Evolutionary conservation across 2,888 invertebrate species (phyloP), one percentile per base, ranked within the genome.

Genomic region (Tetranychus truncatus): DNA sequence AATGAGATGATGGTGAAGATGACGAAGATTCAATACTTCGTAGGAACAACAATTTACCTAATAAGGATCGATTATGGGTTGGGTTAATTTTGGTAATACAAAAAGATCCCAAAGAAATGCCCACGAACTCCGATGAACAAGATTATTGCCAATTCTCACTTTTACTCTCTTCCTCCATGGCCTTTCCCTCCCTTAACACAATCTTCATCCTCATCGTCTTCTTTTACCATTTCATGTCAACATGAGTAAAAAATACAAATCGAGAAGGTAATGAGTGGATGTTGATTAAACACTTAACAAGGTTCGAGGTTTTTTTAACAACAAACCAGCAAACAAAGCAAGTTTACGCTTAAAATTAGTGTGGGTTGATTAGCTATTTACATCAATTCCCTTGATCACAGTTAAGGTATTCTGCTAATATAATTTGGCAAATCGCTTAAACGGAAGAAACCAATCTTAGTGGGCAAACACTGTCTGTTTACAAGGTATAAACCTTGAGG

Each of bases 181-280:
- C 6, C 15, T 55, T 55, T 15, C 55, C 55, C 15, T 15, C 55
- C 55, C 15, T n/a, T 67, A 8, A 18, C 21, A 67, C n/a, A 8
- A 67, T 67, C 67, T n/a, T 67, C 21, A n/a, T 67, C 21, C 4
- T 67, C 67, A 21, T 67, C n/a, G n/a, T 67, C 67, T 67, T 67
- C 67, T 1, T 6, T 67, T 18, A 18, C 67, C 18, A 18, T 67
- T 67, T 9, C 67, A 67, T 67, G 21, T 21, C 67, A 55, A 55
- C 55, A 55, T 15, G 5, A 55, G 15, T 15, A 55, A 15, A 55
- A 15, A 55, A 55, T 46, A 46, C 55, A 55, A 55, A 55, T 55
- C 55, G 55, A 55, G 55, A 55, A 55, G 15, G 15, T 55, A 55
- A 55, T 55, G 55, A 55, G 55, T 55, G 55, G 55, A 55, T 55